Evolutionary conservation across 1,140 invertebrate genomes (phyloP), one percentile per base, ranked within the genome.

Genomic region (Zaprionus inermis): DNA sequence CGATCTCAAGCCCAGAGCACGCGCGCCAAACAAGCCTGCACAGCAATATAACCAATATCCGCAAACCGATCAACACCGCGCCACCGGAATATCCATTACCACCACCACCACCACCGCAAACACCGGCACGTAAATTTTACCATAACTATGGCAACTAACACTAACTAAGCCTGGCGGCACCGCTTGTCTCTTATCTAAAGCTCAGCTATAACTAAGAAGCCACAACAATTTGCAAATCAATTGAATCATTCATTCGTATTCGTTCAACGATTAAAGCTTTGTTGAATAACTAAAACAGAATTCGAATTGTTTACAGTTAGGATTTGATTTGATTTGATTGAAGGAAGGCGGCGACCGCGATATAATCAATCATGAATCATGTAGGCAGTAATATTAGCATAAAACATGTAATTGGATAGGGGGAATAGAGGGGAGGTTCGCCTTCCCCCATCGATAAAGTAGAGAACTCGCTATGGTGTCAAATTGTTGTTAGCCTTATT

Each of bases 181-280:
- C 36, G 41, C 38, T 56, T 68, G 56, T 54, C 41, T 54, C 54
- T 52, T 76, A 68, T 67, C 66, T 86, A 83, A 59, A 68, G 63
- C 72, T 83, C 86, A 58, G 76, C 82, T 86, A 86, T 65, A 70
- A 78, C 84, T 88, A 89, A 80, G 73, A 88, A 89, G 79, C 84
- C 84, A 88, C 80, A 88, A 88, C 84, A 72, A 78, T 69, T 79
- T 69, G 79, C 82, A 90, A 81, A 83, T 72, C 57, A 91, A 73
- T 74, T 79, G 51, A 78, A 72, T 63, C 38, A 44, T 44, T 44
- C 38, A 49, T 69, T 69, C 57, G 32, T 38, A 56, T 77, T 86
- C 83, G 83, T 86, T 86, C 79, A 74, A 86, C 81, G 85, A 84
- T 84, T 89, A 89, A 90, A 89, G 85, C 84, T 90, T 85, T 64